These are phyloP conservation scores for Halictus rubicundus DNA, from an alignment of 1,140 invertebrate genomes.

Conservation along the genomic window DNA sequence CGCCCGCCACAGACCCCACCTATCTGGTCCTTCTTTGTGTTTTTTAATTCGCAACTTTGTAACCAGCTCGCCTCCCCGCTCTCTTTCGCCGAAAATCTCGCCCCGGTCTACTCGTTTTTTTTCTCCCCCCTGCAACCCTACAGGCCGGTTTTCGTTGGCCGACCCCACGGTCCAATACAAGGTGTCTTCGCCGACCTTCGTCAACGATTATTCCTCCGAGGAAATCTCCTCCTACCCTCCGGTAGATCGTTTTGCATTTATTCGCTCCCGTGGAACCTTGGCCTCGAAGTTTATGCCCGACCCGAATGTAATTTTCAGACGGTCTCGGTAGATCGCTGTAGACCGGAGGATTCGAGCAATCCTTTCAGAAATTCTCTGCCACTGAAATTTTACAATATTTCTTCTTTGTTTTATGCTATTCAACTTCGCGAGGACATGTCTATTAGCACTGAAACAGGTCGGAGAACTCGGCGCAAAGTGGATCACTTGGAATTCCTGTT, in stretches of 20 bases:
- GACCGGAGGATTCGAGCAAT: background rate
- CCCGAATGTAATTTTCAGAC: slow-evolving; percentile 30
- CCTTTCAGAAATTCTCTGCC: too few relatives aligned
- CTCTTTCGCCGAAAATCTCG: slow-evolving; percentile 6
- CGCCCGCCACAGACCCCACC: slow-evolving; percentile 24
- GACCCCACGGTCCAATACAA: slow-evolving; percentile 46
- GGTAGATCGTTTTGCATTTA: slow-evolving; percentile 40
- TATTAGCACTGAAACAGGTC: too few relatives aligned
- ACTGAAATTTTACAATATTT: too few relatives aligned
- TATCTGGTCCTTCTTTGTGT: slow-evolving; percentile 74
- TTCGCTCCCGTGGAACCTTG: slow-evolving; percentile 8
- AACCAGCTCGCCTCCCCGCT: slow-evolving; percentile 63
- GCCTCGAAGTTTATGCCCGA: slow-evolving; percentile 29
- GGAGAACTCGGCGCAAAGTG: too few relatives aligned
- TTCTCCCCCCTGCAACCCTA: background rate
- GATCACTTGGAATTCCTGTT: too few relatives aligned
- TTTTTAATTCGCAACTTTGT: slow-evolving; percentile 77
- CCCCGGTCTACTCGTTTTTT: background rate
- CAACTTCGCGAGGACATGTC: too few relatives aligned
- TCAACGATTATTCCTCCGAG: slow-evolving; percentile 62
- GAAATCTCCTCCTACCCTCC: slow-evolving; percentile 16
- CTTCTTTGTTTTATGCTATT: too few relatives aligned
- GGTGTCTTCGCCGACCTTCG: slow-evolving; percentile 55
- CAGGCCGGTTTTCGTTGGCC: slow-evolving; percentile 21
- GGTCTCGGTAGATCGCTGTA: background rate